Percentiles rank a stretch among this genome's conserved stretches.
Conservation (phyloP, 2,113 vertebrate species). For the Sitta europaea region DNA sequence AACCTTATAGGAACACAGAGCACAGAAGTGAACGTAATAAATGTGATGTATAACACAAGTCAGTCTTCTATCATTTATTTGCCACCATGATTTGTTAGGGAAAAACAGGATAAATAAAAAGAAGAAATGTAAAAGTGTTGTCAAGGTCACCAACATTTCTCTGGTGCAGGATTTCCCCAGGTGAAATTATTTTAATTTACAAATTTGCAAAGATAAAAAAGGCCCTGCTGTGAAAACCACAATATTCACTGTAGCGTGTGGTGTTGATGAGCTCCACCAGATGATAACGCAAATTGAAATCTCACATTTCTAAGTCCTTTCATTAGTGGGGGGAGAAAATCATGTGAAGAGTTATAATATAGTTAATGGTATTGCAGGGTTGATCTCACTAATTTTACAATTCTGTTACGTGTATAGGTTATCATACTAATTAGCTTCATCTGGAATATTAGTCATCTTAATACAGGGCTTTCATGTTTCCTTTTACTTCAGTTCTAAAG, state of each 20-base stretch:
- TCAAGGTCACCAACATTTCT: conserved; percentile 44
- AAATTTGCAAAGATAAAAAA: conserved; percentile 73
- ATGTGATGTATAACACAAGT: not conserved
- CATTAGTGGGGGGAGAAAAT: conserved; percentile 57
- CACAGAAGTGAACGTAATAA: not conserved
- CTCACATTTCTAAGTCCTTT: conserved; percentile 77
- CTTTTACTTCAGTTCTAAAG: conserved; percentile 42
- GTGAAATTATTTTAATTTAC: conserved; percentile 84
- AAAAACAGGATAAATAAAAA: not conserved
- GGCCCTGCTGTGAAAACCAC: conserved; percentile 76
- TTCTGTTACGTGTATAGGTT: conserved; percentile 58
- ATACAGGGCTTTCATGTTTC: conserved; percentile 47
- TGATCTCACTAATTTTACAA: conserved; percentile 72
- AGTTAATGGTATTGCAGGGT: conserved; percentile 57
- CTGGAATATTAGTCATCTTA: conserved; percentile 66
- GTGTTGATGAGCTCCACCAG: conserved; percentile 61
- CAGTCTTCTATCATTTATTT: not conserved
- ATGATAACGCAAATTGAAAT: conserved; percentile 73
- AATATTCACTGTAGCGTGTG: conserved; percentile 68
- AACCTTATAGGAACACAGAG: not conserved
- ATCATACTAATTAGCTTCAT: conserved; percentile 67
- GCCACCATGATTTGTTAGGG: not conserved
- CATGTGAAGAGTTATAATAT: conserved; percentile 74
- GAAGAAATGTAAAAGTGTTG: not conserved
- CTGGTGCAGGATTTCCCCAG: conserved; percentile 7